Conservation (phyloP, 2,888 invertebrate species). For the Synanthedon myopaeformis region DNA sequence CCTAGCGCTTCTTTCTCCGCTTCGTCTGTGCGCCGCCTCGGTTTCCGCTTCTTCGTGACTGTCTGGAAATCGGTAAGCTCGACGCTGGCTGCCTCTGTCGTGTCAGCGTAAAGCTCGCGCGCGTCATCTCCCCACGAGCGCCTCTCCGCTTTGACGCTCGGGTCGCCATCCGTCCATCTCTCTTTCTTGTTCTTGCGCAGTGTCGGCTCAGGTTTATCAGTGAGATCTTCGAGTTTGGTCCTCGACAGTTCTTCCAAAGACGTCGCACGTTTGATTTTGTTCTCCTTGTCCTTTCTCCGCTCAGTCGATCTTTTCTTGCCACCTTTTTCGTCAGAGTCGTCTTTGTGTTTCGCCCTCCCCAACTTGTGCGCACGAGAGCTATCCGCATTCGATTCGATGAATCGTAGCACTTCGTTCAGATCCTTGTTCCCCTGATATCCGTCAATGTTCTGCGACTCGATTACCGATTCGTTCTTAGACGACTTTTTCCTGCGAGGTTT, state of each 20-base stretch:
- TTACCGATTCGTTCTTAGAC: conserved; percentile 70
- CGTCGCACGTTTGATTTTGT: conserved; percentile 75
- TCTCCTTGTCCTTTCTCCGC: conserved; percentile 22
- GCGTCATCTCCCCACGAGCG: conserved; percentile 15
- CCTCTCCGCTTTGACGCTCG: conserved; percentile 17
- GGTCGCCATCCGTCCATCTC: conserved; percentile 45
- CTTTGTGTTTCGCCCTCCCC: conserved; percentile 44
- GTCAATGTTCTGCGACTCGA: conserved; percentile 74
- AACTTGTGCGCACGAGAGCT: conserved; percentile 40
- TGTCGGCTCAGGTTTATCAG: conserved; percentile 67
- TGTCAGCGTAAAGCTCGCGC: conserved; percentile 12
- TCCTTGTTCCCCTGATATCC: conserved; percentile 85
- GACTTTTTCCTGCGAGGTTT: conserved; percentile 72
- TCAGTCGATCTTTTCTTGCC: conserved; percentile 24
- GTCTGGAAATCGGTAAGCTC: conserved; percentile 83
- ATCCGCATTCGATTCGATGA: conserved; percentile 76
- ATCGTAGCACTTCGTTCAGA: conserved; percentile 81
- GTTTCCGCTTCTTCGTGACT: conserved; percentile 85
- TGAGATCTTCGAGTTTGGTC: conserved; percentile 79
- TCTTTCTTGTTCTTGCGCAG: conserved; percentile 28
- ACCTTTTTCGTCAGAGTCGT: conserved; percentile 55
- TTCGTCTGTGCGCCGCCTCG: conserved; percentile 76
- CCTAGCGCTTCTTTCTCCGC: conserved; percentile 25
- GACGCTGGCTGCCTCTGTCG: conserved; percentile 26
- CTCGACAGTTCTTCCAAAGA: conserved; percentile 86